phyloP scores from a whole-genome alignment of 2,888 invertebrate genomes.

The Chymomyza amoena region DNA sequence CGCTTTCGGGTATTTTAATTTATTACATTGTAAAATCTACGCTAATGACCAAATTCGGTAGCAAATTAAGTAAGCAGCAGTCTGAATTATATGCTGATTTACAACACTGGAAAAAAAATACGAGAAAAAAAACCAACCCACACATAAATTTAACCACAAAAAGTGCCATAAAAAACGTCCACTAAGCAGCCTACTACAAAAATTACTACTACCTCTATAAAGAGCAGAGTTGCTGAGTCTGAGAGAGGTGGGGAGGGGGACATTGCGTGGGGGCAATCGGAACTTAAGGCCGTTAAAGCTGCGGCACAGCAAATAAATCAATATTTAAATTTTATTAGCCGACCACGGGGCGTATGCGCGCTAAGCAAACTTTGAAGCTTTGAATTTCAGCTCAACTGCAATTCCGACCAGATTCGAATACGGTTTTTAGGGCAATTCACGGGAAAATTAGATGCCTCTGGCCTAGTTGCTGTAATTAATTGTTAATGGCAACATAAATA shows the following conservation, averaged over 20 bases:
- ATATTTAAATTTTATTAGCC: slow-evolving; percentile 47
- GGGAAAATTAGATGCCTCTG: slow-evolving; percentile 15
- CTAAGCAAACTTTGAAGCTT: slow-evolving; percentile 3
- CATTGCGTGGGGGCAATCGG: background rate
- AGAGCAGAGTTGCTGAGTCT: background rate
- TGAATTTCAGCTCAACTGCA: background rate
- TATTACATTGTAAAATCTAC: slow-evolving; percentile 55
- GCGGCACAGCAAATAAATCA: slow-evolving; percentile 43
- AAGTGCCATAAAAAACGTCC: background rate
- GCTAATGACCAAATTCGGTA: slow-evolving; percentile 60
- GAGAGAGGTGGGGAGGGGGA: background rate
- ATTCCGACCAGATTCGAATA: slow-evolving; percentile 10
- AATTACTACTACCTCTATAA: background rate
- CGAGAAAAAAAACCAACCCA: slow-evolving; percentile 28
- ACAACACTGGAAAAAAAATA: slow-evolving; percentile 15
- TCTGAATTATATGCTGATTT: slow-evolving; percentile 39
- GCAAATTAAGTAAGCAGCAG: slow-evolving; percentile 40
- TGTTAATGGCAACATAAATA: slow-evolving; percentile 51
- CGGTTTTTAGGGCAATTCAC: background rate
- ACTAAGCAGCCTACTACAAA: background rate
- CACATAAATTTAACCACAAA: slow-evolving; percentile 1
- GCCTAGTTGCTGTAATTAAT: slow-evolving; percentile 43
- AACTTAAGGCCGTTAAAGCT: background rate
- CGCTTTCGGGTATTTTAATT: slow-evolving; percentile 19
- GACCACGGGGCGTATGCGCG: slow-evolving; percentile 50